Evolutionary conservation across 2,888 invertebrate species (phyloP).

Genomic region (Phrixothrix hirtus): DNA sequence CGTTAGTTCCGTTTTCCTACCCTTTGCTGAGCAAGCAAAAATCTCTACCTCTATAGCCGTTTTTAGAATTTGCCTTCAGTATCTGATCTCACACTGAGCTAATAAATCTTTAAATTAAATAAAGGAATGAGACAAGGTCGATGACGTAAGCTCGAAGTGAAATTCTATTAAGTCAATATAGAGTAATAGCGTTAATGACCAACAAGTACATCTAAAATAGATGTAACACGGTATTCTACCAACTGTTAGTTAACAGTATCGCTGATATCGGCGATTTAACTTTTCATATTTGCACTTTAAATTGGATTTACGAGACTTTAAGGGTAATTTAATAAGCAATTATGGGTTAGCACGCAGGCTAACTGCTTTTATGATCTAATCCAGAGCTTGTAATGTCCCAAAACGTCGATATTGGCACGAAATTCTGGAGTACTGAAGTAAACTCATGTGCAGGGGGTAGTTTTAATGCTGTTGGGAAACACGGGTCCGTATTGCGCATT

Average conservation of each 20-base stretch:
- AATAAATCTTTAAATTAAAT: too few species aligned
- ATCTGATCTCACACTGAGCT: too few species aligned
- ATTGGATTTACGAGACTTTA: constrained; percentile 42
- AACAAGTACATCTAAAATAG: constrained; percentile 33
- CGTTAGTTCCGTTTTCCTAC: constrained; percentile 7
- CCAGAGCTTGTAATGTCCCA: constrained; percentile 31
- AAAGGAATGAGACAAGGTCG: too few species aligned
- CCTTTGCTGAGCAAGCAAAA: constrained; percentile 3
- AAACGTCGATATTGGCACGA: constrained; percentile 29
- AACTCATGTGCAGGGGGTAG: constrained; percentile 24
- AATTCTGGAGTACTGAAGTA: constrained; percentile 19
- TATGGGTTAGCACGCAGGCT: constrained; percentile 42
- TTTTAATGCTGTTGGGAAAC: constrained; percentile 19
- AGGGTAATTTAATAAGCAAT: constrained; percentile 45
- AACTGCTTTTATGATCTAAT: constrained; percentile 43
- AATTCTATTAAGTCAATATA: constrained; percentile 12
- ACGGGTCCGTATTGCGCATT: constrained; percentile 30
- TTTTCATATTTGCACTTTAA: constrained; percentile 41
- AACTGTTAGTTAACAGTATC: constrained; percentile 35
- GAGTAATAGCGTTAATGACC: constrained; percentile 25
- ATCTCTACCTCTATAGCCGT: too few species aligned
- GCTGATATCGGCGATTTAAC: constrained; percentile 35
- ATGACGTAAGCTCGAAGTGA: too few species aligned
- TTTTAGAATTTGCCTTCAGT: too few species aligned
- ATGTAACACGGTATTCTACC: constrained; percentile 31